Percentiles rank a stretch among this genome's conserved stretches.
These are phyloP conservation scores for Glyptemys insculpta DNA, from an alignment of 2,797 vertebrate species.

Conservation along the genomic window DNA sequence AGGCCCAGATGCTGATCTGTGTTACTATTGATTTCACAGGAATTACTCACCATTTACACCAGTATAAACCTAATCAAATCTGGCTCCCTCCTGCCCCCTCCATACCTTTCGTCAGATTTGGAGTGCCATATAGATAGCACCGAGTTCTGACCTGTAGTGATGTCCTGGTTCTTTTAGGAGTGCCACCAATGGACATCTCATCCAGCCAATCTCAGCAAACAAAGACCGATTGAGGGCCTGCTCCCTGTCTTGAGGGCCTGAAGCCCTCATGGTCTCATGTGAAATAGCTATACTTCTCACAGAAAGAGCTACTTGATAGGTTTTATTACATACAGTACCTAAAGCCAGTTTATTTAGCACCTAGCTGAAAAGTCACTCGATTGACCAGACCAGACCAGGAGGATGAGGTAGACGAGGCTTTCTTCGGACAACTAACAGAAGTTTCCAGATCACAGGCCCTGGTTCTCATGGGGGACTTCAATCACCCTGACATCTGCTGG, in stretches of 20 bases:
- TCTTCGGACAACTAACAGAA: no score
- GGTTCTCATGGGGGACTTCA: no score
- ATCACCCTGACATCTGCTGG: no score
- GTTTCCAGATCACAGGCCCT: no score
- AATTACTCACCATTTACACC: conserved; percentile 33
- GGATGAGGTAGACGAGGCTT: no score
- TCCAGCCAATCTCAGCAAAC: background rate
- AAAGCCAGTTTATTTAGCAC: conserved; percentile 7
- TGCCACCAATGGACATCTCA: background rate
- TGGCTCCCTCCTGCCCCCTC: conserved; percentile 13
- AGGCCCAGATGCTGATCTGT: conserved; percentile 13
- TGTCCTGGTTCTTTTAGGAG: background rate
- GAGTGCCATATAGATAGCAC: conserved; percentile 7
- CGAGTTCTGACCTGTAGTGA: background rate
- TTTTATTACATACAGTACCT: background rate
- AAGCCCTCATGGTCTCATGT: background rate
- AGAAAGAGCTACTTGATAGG: background rate
- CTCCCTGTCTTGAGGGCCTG: background rate
- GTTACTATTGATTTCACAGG: background rate
- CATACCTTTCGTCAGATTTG: background rate
- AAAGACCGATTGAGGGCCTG: background rate
- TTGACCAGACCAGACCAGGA: no score
- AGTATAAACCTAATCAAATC: conserved; percentile 21
- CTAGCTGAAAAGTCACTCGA: background rate
- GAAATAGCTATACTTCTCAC: background rate